A percentile compares a stretch with the other conserved stretches of the same genome.
phyloP scores from a whole-genome alignment of 2,797 vertebrate species.

The Phrynocephalus guinanensis region DNA sequence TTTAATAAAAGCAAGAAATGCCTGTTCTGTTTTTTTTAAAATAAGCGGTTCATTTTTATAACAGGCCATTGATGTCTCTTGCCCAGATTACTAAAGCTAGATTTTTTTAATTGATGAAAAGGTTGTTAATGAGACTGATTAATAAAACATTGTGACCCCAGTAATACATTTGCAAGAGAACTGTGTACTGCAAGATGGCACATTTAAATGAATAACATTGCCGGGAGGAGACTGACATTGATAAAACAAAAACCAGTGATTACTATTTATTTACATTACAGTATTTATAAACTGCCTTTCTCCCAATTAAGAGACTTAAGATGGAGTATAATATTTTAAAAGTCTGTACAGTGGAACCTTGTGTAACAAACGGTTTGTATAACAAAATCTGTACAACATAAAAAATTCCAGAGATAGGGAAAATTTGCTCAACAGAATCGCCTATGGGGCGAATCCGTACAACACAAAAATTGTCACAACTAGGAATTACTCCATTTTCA shows the following conservation, averaged over 20 bases:
- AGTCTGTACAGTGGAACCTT: no score
- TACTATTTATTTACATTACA: no score
- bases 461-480: no score
- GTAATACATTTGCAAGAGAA: background rate
- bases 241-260: background rate
- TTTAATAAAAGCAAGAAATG: background rate
- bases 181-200: background rate
- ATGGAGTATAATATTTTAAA: no score
- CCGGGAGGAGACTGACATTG: background rate
- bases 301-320: no score
- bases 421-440: no score
- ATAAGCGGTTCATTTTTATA: background rate
- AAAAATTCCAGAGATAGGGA: no score
- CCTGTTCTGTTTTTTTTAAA: background rate
- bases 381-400: no score
- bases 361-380: no score
- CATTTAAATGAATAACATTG: background rate
- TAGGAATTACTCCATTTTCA: no score
- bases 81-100: background rate
- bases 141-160: background rate
- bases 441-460: no score
- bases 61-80: background rate
- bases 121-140: background rate
- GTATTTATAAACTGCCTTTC: no score
- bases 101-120: background rate